These are phyloP conservation scores for Poeciliopsis occidentalis DNA, from an alignment of 2,113 vertebrate genomes.

Conservation along the genomic window DNA sequence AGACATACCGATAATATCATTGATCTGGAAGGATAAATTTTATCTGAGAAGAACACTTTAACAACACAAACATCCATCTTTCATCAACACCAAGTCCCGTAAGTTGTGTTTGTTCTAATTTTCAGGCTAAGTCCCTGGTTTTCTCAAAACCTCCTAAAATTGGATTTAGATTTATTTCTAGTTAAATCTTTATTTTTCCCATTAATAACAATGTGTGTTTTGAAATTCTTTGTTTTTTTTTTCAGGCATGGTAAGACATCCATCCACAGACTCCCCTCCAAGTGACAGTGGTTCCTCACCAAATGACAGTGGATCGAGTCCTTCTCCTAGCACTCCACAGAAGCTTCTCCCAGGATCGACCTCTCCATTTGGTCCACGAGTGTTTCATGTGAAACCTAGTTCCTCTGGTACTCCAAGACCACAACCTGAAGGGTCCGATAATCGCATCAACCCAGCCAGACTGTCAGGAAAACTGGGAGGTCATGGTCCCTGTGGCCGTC, in stretches of 20 bases:
- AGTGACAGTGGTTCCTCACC: constrained; percentile 76
- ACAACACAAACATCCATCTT: too few relatives aligned
- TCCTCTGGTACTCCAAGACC: constrained; percentile 78
- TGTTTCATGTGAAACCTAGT: constrained; percentile 65
- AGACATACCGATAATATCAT: constrained; percentile 19
- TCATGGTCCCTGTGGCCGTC: constrained; percentile 71
- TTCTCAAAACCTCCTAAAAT: background rate
- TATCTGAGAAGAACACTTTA: background rate
- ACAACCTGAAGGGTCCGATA: constrained; percentile 87
- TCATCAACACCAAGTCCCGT: too few relatives aligned
- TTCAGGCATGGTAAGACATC: constrained; percentile 80
- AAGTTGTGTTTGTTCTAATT: background rate
- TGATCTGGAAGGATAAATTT: constrained; percentile 17
- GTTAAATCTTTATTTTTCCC: background rate
- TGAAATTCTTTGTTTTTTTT: constrained; percentile 23
- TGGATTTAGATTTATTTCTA: background rate
- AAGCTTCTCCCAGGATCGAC: constrained; percentile 76
- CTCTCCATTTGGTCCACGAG: constrained; percentile 74
- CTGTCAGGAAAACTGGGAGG: constrained; percentile 72
- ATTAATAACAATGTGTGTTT: constrained; percentile 2
- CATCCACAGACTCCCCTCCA: constrained; percentile 80
- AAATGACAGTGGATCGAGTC: constrained; percentile 79
- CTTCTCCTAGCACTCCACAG: constrained; percentile 79
- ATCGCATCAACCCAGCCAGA: constrained; percentile 68
- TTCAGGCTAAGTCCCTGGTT: background rate